Evolutionary conservation across 1,140 invertebrate species (phyloP), one percentile per base, ranked within the genome.

Genomic region (Drosophila nigrodunni): DNA sequence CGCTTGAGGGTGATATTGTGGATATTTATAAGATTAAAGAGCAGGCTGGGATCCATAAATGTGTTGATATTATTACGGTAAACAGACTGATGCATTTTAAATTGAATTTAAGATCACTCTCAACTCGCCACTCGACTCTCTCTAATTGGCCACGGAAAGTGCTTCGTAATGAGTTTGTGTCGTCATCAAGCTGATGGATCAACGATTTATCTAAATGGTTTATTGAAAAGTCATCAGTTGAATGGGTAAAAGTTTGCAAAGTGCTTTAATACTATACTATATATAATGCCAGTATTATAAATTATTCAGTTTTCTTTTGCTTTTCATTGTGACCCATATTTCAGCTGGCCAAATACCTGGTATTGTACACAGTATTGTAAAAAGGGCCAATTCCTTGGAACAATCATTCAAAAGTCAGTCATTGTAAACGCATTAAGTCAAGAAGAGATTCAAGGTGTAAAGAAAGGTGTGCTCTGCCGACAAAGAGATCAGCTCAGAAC

Each of bases 31-130:
- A 73, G 74, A 66, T 76, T 55, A 72, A 71, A 55, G 59, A 55
- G 39, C 35, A 43, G 66, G 68, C 58, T 46, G 21, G 57, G 35
- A 65, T 58, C 60, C 82, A 80, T 89, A 89, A 88, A 88, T 88
- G 85, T 88, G 85, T 88, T 79, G 85, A 88, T 88, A 89, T 89
- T 88, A 88, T 88, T 88, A 88, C 85, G 74, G 85, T 89, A 89
- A 88, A 89, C 86, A 89, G 78, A 60, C 74, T 89, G 85, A 88
- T 88, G 85, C 72, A 75, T 89, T 89, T 88, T 88, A 88, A 89
- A 88, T 88, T 88, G 85, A 88, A 81, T 88, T 88, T 81, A 85
- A 81, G 74, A 74, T 73, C 82, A 64, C 80, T 50, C 54, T 50
- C 65, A 77, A 67, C 69, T 25, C 54, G 6, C 52, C 44, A 43